phyloP scores from a whole-genome alignment of 2,113 vertebrate species.

The Tyto alba region DNA sequence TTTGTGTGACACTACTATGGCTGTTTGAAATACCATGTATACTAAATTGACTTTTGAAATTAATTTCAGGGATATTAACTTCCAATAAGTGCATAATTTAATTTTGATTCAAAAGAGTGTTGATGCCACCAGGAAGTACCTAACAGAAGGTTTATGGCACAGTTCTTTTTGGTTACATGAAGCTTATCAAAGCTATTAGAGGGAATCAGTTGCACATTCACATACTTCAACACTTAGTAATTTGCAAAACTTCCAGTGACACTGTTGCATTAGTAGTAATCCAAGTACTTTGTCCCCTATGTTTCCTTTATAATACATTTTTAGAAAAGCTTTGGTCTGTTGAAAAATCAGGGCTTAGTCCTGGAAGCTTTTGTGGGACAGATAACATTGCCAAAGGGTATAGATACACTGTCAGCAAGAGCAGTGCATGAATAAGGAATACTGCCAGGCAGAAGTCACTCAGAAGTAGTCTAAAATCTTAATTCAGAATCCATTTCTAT shows the following conservation, averaged over 20 bases:
- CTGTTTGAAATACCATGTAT: conserved; percentile 33
- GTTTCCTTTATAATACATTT: neutral
- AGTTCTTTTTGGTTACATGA: neutral
- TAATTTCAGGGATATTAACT: conserved; percentile 58
- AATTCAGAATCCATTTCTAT: neutral
- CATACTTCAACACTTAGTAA: neutral
- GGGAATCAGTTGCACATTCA: neutral
- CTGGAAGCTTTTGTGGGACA: neutral
- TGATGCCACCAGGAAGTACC: neutral
- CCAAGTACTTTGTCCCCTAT: neutral
- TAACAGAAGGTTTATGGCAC: neutral
- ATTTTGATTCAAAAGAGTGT: conserved; percentile 18
- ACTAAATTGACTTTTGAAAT: conserved; percentile 44
- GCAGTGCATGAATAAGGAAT: neutral
- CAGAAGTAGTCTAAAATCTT: neutral
- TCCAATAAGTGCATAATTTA: conserved; percentile 27
- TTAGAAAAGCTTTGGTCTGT: neutral
- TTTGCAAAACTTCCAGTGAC: neutral
- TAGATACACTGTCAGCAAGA: neutral
- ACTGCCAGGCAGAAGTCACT: neutral
- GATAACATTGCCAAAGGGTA: neutral
- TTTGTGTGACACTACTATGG: neutral
- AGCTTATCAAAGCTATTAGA: neutral
- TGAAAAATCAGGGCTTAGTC: neutral
- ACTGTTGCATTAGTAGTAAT: neutral